Evolutionary conservation across 2,888 invertebrate genomes (phyloP).

Genomic region (Eupithecia exiguata): DNA sequence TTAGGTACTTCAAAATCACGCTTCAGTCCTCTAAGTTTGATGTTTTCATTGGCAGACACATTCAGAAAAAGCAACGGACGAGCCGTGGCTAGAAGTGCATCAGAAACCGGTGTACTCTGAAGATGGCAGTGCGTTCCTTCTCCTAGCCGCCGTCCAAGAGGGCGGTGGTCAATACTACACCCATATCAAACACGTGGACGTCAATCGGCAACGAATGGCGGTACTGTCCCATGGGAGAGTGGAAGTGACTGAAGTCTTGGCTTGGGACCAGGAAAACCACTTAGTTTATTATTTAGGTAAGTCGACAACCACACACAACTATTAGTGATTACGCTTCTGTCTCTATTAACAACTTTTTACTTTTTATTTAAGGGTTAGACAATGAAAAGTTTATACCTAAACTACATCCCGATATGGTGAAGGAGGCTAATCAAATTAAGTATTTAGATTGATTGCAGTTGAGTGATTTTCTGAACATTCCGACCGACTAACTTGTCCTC

Average conservation of each 20-base stretch:
- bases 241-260: conserved; percentile 91
- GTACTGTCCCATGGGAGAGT: conserved; percentile 94
- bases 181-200: conserved; percentile 94
- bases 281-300: conserved; percentile 89
- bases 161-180: conserved; percentile 93
- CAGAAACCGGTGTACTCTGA: conserved; percentile 93
- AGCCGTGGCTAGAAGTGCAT: conserved; percentile 93
- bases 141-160: conserved; percentile 92
- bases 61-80: conserved; percentile 92
- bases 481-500: conserved; percentile 36
- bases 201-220: conserved; percentile 91
- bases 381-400: conserved; percentile 68
- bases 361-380: conserved; percentile 75
- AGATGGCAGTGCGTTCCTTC: conserved; percentile 92
- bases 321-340: background rate
- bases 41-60: conserved; percentile 83
- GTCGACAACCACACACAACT: conserved; percentile 3
- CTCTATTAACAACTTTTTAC: conserved; percentile 37
- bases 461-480: conserved; percentile 62
- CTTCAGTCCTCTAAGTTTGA: background rate
- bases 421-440: conserved; percentile 79
- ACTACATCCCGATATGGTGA: conserved; percentile 75
- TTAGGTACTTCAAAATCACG: background rate
- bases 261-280: conserved; percentile 93
- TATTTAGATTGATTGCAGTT: conserved; percentile 70